Evolutionary conservation across 2,113 vertebrate genomes (phyloP).

Genomic region (Corythoichthys haematopterus): DNA sequence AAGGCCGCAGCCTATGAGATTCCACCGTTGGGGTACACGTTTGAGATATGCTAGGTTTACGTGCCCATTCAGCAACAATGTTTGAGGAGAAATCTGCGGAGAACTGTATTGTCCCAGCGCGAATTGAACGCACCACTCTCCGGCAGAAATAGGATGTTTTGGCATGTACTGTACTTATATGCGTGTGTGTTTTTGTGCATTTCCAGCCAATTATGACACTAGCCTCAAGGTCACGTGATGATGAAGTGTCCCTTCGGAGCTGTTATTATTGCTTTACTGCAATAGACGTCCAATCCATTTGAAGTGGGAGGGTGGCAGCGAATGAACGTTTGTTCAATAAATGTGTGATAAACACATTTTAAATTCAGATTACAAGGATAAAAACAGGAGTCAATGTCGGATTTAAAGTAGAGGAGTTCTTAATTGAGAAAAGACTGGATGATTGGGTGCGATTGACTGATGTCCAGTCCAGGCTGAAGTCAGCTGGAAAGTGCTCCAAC

Average conservation of each 20-base stretch:
- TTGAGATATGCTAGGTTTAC: constrained; percentile 44
- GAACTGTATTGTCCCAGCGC: constrained; percentile 4
- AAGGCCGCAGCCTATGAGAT: constrained; percentile 61
- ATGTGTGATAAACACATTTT: no score
- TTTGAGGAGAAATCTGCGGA: not conserved
- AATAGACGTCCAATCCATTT: no score
- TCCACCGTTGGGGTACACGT: constrained; percentile 54
- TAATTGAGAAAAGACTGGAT: constrained; percentile 48
- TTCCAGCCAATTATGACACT: constrained; percentile 16
- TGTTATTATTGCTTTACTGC: constrained; percentile 6
- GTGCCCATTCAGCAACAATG: constrained; percentile 6
- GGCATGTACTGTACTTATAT: not conserved
- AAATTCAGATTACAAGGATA: no score
- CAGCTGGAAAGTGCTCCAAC: not conserved
- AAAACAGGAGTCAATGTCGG: constrained; percentile 57
- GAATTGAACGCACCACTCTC: not conserved
- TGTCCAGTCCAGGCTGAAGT: not conserved
- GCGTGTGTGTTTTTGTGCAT: not conserved
- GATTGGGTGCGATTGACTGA: not conserved
- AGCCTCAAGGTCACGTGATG: constrained; percentile 20
- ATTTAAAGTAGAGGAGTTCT: constrained; percentile 65
- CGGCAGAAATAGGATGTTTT: not conserved
- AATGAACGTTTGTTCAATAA: no score
- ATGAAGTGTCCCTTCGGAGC: not conserved
- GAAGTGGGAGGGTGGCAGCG: no score